phyloP scores from a whole-genome alignment of 2,797 vertebrate genomes.

The Rachycentron canadum region DNA sequence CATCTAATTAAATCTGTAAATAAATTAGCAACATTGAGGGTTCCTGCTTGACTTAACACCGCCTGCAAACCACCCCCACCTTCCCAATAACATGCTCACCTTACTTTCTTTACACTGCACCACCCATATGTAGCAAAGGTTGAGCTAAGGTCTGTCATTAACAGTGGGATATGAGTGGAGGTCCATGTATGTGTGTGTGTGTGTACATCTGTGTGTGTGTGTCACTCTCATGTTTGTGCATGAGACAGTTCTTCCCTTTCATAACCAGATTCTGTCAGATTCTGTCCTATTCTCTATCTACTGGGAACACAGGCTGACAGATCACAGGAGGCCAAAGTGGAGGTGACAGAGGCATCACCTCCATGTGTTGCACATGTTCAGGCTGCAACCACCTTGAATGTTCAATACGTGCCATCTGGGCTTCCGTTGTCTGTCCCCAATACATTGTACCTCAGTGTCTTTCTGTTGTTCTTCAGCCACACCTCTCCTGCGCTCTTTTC shows the following conservation, averaged over 20 bases:
- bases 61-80: conserved; percentile 77
- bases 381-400: conserved; percentile 16
- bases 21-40: conserved; percentile 90
- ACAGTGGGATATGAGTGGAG: conserved; percentile 49
- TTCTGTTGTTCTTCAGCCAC: conserved; percentile 48
- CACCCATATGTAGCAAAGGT: conserved; percentile 71
- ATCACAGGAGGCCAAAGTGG: conserved; percentile 38
- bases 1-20: conserved; percentile 93
- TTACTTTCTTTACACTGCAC: conserved; percentile 68
- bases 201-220: conserved; percentile 24
- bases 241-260: conserved; percentile 49
- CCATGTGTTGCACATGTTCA: conserved; percentile 39
- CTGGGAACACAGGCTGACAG: conserved; percentile 28
- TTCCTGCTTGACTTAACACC: conserved; percentile 87
- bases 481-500: conserved; percentile 34
- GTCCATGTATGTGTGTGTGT: conserved; percentile 29
- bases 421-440: neutral
- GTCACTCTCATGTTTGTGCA: conserved; percentile 55
- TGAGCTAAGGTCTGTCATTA: conserved; percentile 72
- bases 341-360: conserved; percentile 39
- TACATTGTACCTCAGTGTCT: conserved; percentile 11
- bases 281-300: conserved; percentile 45
- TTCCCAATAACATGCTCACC: conserved; percentile 79
- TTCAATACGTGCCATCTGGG: conserved; percentile 38
- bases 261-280: conserved; percentile 23